Evolutionary conservation across 2,113 vertebrate species (phyloP), one percentile per base, ranked within the genome.

Genomic region (Ptilonorhynchus violaceus): DNA sequence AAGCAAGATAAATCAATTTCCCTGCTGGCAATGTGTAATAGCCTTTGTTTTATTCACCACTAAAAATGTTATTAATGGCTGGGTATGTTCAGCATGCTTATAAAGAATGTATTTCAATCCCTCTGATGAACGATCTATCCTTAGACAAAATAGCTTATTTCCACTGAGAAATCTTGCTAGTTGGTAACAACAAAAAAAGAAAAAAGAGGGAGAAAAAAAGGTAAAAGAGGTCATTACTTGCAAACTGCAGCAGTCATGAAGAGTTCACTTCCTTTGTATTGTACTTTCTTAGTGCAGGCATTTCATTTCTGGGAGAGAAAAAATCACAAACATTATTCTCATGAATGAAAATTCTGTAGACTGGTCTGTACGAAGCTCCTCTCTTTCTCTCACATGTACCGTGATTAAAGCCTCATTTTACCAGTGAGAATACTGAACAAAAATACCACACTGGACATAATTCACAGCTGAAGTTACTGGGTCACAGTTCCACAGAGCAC

Each of bases 1-100:
- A 92, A 86, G 83, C 91, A 87, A 93, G 88, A 93, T 59, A 96
- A 93, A 93, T 94, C 80, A 46, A 92, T 93, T 95, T 94, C 60
- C 52, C 21, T 23, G 4, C 86, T 92, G 88, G 76, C 84, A 94
- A 64, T 24, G 66, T 35, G 44, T 21, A 86, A 81, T 78, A 72
- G 35, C 79, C 69, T 95, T 92, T 95, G 93, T 94, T 93, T 90
- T 88, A 92, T 92, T 77, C 78, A 80, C 67, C 68, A 59, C 88
- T 76, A 90, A 92, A 62, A 79, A 55, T 83, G 37, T 94, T 96
- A 82, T 85, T 92, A 96, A 80, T 79, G 75, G 82, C 52, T 85
- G 56, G 56, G 66, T 55, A 93, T 81, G 80, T 37, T 91, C 67
- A 92, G 72, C 37, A 94, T 73, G 85, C 46, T 93, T 66, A 55